Evolutionary conservation across 2,888 invertebrate species (phyloP).

Genomic region (Ectemnius continuus): DNA sequence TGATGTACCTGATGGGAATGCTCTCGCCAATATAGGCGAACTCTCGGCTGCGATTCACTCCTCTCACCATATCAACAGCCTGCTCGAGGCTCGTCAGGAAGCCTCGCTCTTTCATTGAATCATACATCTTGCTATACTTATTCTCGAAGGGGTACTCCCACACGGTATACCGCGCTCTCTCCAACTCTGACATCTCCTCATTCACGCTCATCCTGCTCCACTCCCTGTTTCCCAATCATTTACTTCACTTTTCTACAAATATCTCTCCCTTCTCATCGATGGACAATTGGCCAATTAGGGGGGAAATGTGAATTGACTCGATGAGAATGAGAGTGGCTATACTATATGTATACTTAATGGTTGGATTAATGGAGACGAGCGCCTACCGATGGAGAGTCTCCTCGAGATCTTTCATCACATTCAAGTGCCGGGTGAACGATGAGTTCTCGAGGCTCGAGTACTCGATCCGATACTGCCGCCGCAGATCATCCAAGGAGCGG

Average conservation of each 20-base stretch:
- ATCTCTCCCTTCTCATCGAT: too few species aligned
- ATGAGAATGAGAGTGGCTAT: slow-evolving; percentile 46
- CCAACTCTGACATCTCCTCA: slow-evolving; percentile 91
- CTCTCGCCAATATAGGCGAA: slow-evolving; percentile 96
- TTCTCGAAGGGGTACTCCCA: slow-evolving; percentile 99
- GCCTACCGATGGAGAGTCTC: slow-evolving; percentile 92
- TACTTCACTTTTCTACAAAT: neutral
- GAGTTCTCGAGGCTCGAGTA: slow-evolving; percentile 94
- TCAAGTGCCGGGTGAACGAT: slow-evolving; percentile 93
- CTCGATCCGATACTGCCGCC: slow-evolving; percentile 94
- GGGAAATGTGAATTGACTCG: slow-evolving; percentile 23
- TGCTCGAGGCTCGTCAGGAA: slow-evolving; percentile 89
- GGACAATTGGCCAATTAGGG: too few species aligned
- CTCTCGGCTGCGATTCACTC: slow-evolving; percentile 86
- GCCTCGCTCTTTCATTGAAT: slow-evolving; percentile 90
- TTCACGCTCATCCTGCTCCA: slow-evolving; percentile 98
- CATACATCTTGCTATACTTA: slow-evolving; percentile 98
- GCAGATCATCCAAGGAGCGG: slow-evolving; percentile 93
- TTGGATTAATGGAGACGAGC: too few species aligned
- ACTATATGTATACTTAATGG: too few species aligned
- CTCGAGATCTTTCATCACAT: slow-evolving; percentile 95
- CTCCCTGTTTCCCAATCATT: slow-evolving; percentile 80
- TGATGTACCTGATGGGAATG: slow-evolving; percentile 90
- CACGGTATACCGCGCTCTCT: slow-evolving; percentile 93
- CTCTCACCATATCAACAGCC: slow-evolving; percentile 86